phyloP scores from a whole-genome alignment of 2,797 vertebrate genomes.

The Peromyscus attwateri region DNA sequence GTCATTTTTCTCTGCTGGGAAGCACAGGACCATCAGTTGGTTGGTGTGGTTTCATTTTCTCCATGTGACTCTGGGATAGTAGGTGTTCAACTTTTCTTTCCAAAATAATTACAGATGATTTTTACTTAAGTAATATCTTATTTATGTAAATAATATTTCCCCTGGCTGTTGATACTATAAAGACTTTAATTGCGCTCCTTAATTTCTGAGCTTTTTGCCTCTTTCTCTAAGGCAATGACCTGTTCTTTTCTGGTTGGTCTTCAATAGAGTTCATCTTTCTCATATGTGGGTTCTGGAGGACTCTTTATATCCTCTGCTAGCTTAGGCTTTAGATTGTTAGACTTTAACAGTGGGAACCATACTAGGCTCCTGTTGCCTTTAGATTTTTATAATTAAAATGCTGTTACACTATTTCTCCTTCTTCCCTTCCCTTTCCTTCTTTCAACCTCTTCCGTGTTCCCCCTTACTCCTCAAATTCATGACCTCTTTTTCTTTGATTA shows the following conservation, averaged over 20 bases:
- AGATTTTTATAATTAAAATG: not conserved
- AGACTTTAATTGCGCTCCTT: not conserved
- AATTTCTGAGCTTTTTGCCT: not conserved
- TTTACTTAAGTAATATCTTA: conserved; percentile 6
- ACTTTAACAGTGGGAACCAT: not conserved
- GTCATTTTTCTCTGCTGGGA: not conserved
- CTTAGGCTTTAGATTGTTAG: not conserved
- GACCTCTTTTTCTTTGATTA: not conserved
- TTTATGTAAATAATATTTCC: not conserved
- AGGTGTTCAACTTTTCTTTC: not conserved
- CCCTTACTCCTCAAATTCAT: not conserved
- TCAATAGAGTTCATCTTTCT: not conserved
- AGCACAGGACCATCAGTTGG: not conserved
- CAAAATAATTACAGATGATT: not conserved
- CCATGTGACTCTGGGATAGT: not conserved
- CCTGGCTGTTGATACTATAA: not conserved
- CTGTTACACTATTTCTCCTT: not conserved
- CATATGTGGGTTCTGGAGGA: not conserved
- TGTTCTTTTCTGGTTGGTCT: conserved; percentile 28
- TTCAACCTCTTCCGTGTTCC: not conserved
- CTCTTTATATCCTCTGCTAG: not conserved
- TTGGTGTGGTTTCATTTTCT: not conserved
- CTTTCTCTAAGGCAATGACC: not conserved
- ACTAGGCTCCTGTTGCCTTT: not conserved
- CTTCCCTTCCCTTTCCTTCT: not conserved